Percentiles rank a stretch among this genome's conserved stretches.
Conservation (phyloP, 2,888 invertebrate genomes). For the Tubulanus polymorphus region DNA sequence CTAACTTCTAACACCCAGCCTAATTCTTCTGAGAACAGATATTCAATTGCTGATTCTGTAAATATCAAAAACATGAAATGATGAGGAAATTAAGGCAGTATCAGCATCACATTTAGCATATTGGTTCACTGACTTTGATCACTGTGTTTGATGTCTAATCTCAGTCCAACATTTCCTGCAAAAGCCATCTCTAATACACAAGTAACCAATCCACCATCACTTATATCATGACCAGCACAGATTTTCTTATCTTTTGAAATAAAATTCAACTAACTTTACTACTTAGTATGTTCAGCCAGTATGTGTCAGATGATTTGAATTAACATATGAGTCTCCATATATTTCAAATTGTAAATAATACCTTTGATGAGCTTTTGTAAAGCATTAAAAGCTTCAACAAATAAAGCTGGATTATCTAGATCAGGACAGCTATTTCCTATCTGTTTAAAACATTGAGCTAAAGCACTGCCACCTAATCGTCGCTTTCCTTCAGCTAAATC, state of each 20-base stretch:
- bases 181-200: conserved; percentile 95
- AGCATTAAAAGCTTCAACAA: conserved; percentile 73
- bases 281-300: background rate
- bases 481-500: conserved; percentile 66
- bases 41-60: conserved; percentile 23
- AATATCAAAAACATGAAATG: background rate
- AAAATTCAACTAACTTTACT: conserved; percentile 13
- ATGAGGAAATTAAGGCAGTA: background rate
- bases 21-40: conserved; percentile 54
- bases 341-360: conserved; percentile 38
- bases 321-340: background rate
- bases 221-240: conserved; percentile 92
- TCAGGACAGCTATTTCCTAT: conserved; percentile 78
- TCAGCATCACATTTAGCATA: too few relatives aligned
- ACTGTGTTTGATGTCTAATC: conserved; percentile 31
- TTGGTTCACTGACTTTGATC: too few relatives aligned
- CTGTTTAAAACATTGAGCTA: conserved; percentile 86
- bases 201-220: conserved; percentile 91
- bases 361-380: conserved; percentile 80
- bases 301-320: background rate
- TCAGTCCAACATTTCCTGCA: conserved; percentile 78
- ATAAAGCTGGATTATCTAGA: conserved; percentile 65
- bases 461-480: conserved; percentile 79
- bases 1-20: conserved; percentile 52
- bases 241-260: conserved; percentile 64